phyloP scores from a whole-genome alignment of 2,888 invertebrate genomes.

The Junonia oenone region DNA sequence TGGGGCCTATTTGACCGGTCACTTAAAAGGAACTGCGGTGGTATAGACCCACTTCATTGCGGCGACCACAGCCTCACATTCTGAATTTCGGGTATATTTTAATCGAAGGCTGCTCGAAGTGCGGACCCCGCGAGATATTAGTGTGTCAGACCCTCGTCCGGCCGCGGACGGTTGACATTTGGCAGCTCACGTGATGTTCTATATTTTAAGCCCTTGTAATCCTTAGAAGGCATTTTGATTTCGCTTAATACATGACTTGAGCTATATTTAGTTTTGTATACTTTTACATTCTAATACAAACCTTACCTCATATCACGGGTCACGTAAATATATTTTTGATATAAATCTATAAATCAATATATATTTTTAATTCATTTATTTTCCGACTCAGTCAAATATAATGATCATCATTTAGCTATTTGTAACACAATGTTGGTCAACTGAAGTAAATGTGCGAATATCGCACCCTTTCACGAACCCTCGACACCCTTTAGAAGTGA shows the following conservation, averaged over 20 bases:
- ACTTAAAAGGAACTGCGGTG: neutral
- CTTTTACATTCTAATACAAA: neutral
- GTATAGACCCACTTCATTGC: constrained; percentile 1
- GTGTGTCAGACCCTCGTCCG: constrained; percentile 33
- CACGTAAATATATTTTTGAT: too few relatives aligned
- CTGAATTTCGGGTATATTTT: constrained; percentile 7
- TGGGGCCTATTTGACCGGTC: neutral
- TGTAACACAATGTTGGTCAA: neutral
- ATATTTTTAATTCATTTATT: too few relatives aligned
- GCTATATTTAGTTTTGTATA: too few relatives aligned
- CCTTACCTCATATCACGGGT: too few relatives aligned
- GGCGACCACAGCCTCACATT: neutral
- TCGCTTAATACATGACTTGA: neutral
- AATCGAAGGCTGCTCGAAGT: constrained; percentile 5
- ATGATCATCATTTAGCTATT: too few relatives aligned
- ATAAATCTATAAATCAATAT: too few relatives aligned
- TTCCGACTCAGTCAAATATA: too few relatives aligned
- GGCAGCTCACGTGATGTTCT: constrained; percentile 23
- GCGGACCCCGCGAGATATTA: constrained; percentile 20
- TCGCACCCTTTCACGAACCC: neutral
- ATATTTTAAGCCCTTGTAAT: constrained; percentile 12
- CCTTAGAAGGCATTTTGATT: constrained; percentile 1
- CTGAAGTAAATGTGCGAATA: neutral
- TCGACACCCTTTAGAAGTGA: neutral
- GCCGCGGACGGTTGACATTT: constrained; percentile 14